phyloP scores from a whole-genome alignment of 2,888 invertebrate genomes.

The Lycaena phlaeas region DNA sequence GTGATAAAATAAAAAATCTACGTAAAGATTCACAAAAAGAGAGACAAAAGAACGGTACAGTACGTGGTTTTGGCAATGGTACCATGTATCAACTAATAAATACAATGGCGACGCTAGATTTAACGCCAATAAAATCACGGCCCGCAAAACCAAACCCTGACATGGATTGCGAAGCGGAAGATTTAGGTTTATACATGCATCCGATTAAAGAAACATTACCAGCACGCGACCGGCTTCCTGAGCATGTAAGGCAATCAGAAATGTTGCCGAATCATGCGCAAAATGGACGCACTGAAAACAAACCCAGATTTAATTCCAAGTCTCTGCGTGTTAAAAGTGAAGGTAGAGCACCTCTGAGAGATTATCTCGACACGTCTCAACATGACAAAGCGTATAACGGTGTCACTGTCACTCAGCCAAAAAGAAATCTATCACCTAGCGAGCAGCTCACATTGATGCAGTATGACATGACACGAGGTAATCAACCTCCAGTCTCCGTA shows the following conservation, averaged over 20 bases:
- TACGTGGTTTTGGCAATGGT: constrained; percentile 29
- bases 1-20: constrained; percentile 57
- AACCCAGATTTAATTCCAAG: constrained; percentile 67
- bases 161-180: constrained; percentile 55
- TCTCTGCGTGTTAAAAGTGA: constrained; percentile 68
- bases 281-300: constrained; percentile 57
- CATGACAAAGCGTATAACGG: constrained; percentile 44
- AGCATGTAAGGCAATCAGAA: constrained; percentile 48
- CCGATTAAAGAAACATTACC: constrained; percentile 58
- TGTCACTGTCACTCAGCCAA: constrained; percentile 68
- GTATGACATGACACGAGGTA: constrained; percentile 55
- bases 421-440: constrained; percentile 65
- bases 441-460: constrained; percentile 68
- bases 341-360: constrained; percentile 56
- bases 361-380: constrained; percentile 48
- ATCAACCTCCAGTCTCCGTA: constrained; percentile 37
- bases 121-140: constrained; percentile 50
- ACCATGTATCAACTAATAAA: constrained; percentile 62
- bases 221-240: constrained; percentile 61
- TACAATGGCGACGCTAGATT: constrained; percentile 62
- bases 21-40: constrained; percentile 49
- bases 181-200: constrained; percentile 61
- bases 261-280: constrained; percentile 31
- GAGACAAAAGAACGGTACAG: constrained; percentile 25
- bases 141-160: constrained; percentile 45